A percentile compares a stretch with the other conserved stretches of the same genome.
Conservation (phyloP, 2,113 vertebrate genomes). For the Serilophus lunatus region DNA sequence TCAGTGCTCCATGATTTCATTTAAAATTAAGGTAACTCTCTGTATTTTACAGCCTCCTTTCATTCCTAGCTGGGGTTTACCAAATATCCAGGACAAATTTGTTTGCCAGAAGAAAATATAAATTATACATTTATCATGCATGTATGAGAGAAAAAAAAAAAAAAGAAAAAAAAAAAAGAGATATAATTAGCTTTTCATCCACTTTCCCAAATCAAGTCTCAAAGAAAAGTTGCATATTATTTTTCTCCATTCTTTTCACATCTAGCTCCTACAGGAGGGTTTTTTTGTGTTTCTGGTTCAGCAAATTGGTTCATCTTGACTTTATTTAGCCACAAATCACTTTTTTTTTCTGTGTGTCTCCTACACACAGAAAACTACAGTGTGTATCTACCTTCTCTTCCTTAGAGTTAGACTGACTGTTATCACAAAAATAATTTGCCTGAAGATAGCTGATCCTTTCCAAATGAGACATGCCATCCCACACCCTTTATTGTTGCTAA, state of each 20-base stretch:
- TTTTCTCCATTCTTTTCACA: not conserved
- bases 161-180: too few species aligned
- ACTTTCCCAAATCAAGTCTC: not conserved
- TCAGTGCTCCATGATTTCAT: not conserved
- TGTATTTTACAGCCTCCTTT: not conserved
- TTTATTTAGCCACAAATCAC: not conserved
- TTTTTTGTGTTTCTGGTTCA: not conserved
- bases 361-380: not conserved
- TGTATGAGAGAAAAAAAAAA: not conserved
- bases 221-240: not conserved
- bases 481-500: not conserved
- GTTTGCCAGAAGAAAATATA: not conserved
- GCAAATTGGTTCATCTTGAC: not conserved
- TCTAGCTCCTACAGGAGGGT: rapidly evolving
- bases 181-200: not conserved
- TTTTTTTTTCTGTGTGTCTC: not conserved
- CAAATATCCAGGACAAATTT: not conserved
- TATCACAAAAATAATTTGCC: not conserved
- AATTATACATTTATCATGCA: not conserved
- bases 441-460: not conserved
- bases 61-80: rapidly evolving
- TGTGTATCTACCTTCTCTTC: not conserved
- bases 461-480: not conserved
- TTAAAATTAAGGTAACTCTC: not conserved
- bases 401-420: not conserved